Evolutionary conservation across 2,888 invertebrate genomes (phyloP).

Genomic region (Deilephila porcellus): DNA sequence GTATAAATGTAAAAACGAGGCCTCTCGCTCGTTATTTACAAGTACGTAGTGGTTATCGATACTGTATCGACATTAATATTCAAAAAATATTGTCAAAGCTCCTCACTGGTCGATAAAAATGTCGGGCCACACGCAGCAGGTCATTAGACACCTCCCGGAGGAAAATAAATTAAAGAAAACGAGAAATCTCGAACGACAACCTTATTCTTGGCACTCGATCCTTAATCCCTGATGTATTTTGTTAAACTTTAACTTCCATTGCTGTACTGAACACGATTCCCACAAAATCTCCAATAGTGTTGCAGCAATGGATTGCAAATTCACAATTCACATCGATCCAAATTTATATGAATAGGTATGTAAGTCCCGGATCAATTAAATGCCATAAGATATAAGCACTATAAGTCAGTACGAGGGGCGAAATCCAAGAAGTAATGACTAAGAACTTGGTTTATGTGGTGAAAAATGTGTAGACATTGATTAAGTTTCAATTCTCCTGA

Average conservation of each 20-base stretch:
- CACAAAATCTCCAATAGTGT: background rate
- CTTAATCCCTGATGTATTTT: conserved; percentile 45
- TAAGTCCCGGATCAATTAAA: conserved; percentile 72
- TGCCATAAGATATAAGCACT: conserved; percentile 73
- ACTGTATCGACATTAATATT: conserved; percentile 74
- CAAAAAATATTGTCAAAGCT: conserved; percentile 81
- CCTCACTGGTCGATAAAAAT: conserved; percentile 80
- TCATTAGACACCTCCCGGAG: conserved; percentile 82
- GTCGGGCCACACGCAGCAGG: conserved; percentile 82
- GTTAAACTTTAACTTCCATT: conserved; percentile 42
- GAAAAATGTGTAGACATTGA: conserved; percentile 60
- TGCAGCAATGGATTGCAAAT: conserved; percentile 48
- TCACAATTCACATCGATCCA: conserved; percentile 35
- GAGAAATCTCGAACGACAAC: conserved; percentile 77
- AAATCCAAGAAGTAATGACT: conserved; percentile 75
- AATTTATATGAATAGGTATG: conserved; percentile 50
- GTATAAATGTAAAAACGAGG: conserved; percentile 47
- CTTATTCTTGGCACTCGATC: conserved; percentile 61
- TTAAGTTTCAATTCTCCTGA: conserved; percentile 38
- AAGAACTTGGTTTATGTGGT: conserved; percentile 64
- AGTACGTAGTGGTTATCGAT: conserved; percentile 64
- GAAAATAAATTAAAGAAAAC: conserved; percentile 84
- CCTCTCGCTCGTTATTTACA: conserved; percentile 46
- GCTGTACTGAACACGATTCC: conserved; percentile 33
- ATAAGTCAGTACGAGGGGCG: conserved; percentile 68